Base-by-base conservation (phyloP, 2,113 vertebrate species). In the Myodes glareolus region DNA sequence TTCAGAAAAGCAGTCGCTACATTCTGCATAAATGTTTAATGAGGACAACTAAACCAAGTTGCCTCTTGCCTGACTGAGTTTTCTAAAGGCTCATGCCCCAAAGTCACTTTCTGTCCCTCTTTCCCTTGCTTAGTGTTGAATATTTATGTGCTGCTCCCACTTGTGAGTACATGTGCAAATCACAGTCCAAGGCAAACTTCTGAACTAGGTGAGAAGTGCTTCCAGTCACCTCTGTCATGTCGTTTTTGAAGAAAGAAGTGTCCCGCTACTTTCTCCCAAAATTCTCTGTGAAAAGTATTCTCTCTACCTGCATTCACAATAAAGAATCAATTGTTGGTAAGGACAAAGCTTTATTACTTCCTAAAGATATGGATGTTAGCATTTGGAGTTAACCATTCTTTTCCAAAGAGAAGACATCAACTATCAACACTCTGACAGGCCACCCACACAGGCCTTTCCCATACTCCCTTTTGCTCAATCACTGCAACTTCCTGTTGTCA, bases 71-170 rank as follows among this genome's bases (percentile, higher is more conserved):
- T 92, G 94, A 52, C 29, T 97, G 88, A 75, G 63, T 95, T 93
- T 75, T 72, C 88, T 72, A 91, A 84, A 85, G 88, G 47, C 68
- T 55, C 45, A 6, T 27, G 39, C 68, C 80, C 94, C 50, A 50
- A 72, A 76, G 55, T 94, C 85, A 88, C 65, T 94, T 65, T 61
- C 75, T 92, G 58, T 96, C 33, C 68, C 36, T 88, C 70, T 81
- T 87, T 47, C 68, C n/a, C 67, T 75, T 73, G 68, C 23, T 70
- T 5, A 17, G 8, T 61, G 5, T 21, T 96, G 88, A 96, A 95
- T 97, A 92, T 94, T 78, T 88, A 90, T 94, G 80, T 70, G 55
- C 91, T 90, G 72, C 67, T 97, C 77, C 81, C 55, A 58, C 42
- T 90, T 42, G 55, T 70, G 88, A 88, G 65, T 31, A 25, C 81